These are phyloP conservation scores for Corythornis vintsioides DNA, from an alignment of 2,113 vertebrate species.

Conservation along the genomic window DNA sequence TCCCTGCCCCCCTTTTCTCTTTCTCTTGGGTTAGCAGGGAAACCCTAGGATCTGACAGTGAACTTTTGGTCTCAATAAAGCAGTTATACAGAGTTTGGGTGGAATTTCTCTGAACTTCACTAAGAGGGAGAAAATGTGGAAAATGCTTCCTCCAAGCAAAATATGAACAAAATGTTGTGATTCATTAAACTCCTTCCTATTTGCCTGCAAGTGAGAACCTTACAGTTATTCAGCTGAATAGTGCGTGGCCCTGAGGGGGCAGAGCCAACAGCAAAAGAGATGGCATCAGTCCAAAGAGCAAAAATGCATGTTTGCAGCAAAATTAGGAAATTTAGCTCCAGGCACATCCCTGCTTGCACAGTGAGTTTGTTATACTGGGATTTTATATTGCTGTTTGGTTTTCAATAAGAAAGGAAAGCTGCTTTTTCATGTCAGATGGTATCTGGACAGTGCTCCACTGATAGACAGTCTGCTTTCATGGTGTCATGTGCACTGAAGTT, in stretches of 20 bases:
- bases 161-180: slow-evolving; percentile 54
- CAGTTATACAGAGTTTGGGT: not conserved
- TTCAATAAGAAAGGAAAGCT: slow-evolving; percentile 47
- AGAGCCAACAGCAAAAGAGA: slow-evolving; percentile 42
- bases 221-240: slow-evolving; percentile 28
- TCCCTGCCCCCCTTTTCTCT: not conserved
- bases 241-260: not conserved
- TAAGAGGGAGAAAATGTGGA: slow-evolving; percentile 40
- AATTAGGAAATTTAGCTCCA: slow-evolving; percentile 61
- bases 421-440: not conserved
- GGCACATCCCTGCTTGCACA: slow-evolving; percentile 40
- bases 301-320: slow-evolving; percentile 69
- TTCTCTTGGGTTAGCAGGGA: not conserved
- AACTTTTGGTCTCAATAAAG: slow-evolving; percentile 25
- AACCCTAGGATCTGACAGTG: slow-evolving; percentile 17
- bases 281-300: slow-evolving; percentile 66
- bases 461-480: not conserved
- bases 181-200: slow-evolving; percentile 50
- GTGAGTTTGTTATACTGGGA: slow-evolving; percentile 51
- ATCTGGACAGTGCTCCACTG: not conserved
- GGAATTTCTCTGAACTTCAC: slow-evolving; percentile 15
- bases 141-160: slow-evolving; percentile 42
- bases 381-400: slow-evolving; percentile 53
- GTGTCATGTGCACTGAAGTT: not conserved
- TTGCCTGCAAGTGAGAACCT: slow-evolving; percentile 57